Conservation (phyloP, 2,888 invertebrate genomes). For the Yponomeuta evonymella region DNA sequence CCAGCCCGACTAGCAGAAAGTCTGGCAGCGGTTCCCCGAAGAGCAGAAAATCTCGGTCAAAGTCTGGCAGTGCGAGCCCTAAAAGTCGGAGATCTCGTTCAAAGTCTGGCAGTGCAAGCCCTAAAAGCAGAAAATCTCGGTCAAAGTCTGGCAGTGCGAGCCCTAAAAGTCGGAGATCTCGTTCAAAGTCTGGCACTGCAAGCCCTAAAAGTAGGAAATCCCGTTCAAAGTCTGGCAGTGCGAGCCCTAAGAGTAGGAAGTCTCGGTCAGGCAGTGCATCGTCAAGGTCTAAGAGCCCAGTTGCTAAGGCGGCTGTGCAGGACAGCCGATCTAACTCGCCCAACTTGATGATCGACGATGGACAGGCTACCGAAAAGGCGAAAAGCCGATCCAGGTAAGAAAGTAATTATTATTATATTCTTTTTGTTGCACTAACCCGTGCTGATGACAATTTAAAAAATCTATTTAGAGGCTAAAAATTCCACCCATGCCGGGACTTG, state of each 20-base stretch:
- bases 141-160: constrained; percentile 58
- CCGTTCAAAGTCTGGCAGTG: constrained; percentile 60
- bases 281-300: constrained; percentile 54
- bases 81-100: constrained; percentile 49
- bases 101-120: constrained; percentile 54
- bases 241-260: constrained; percentile 47
- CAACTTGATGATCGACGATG: constrained; percentile 71
- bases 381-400: constrained; percentile 59
- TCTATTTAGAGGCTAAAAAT: no score
- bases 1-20: constrained; percentile 47
- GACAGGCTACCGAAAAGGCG: constrained; percentile 51
- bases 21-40: constrained; percentile 49
- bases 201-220: constrained; percentile 43
- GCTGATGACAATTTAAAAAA: no score
- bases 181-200: constrained; percentile 60
- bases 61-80: constrained; percentile 38
- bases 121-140: constrained; percentile 45
- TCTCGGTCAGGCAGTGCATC: constrained; percentile 47
- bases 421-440: no score
- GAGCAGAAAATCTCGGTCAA: constrained; percentile 31
- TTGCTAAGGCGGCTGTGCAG: constrained; percentile 44
- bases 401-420: no score
- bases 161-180: constrained; percentile 42
- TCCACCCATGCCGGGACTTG: no score
- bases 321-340: constrained; percentile 73